Base-by-base conservation (phyloP, 2,888 invertebrate genomes). In the Pachliopta kotzebuea region DNA sequence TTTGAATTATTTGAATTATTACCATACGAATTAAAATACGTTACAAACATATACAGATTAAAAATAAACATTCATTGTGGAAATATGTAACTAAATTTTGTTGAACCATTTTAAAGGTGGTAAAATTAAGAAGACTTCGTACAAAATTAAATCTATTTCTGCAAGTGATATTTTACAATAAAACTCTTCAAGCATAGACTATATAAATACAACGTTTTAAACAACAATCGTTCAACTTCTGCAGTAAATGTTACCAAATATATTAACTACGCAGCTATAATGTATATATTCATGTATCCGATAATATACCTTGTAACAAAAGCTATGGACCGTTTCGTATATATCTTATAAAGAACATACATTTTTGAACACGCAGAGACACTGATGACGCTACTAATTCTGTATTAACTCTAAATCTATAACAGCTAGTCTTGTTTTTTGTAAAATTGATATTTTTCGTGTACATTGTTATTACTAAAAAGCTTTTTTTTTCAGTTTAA, bases 181-280 rank as follows among this genome's bases (percentile, higher is more conserved):
- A 55, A 55, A 20, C 31, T 55, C 31, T 31, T 9, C 9, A 24
- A 23, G 21, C 23, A 56, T 56, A 56, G 56, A 56, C 37, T 42
- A 55, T 29, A 55, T 55, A 55, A 29, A 14, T 29, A 9, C 55
- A 29, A n/a, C 17, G 6, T 62, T 60, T 45, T 52, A 17, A 55
- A 29, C 8, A 45, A 21, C 50, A 52, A n/a, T 52, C 8, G 3
- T 8, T 21, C n/a, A n/a, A 52, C 50, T n/a, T 11, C 21, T 11
- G 21, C 21, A 52, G n/a, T n/a, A 52, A 0, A n/a, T 21, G 8
- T 21, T 52, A 52, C 21, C 11, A 52, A 52, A 52, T 21, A 52
- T 52, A 52, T 52, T 52, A 2, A 20, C 50, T 52, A n/a, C 50
- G 50, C 9, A 21, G n/a, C n/a, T 52, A 52, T 52, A 21, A 45